Conservation (phyloP, 2,113 vertebrate species). For the Carollia perspicillata region DNA sequence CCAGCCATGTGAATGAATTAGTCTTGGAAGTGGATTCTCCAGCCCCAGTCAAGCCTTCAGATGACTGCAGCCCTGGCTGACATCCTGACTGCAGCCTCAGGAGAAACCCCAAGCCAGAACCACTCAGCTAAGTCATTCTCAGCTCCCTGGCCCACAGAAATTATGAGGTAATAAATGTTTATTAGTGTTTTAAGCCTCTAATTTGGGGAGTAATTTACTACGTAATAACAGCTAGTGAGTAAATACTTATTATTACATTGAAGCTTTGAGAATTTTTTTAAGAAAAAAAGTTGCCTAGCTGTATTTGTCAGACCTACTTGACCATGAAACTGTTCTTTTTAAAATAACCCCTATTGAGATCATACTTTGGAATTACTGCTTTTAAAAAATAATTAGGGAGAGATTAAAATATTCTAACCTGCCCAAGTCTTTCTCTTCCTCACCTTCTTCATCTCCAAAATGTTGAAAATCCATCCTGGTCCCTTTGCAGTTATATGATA, state of each 20-base stretch:
- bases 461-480: not conserved
- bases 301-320: not conserved
- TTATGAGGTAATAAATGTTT: not conserved
- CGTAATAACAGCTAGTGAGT: not conserved
- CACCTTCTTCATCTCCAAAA: not conserved
- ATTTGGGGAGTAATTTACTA: not conserved
- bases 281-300: not conserved
- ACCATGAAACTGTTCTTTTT: not conserved
- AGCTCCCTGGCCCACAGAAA: not conserved
- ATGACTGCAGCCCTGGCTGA: not conserved
- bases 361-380: not conserved
- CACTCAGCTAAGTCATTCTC: not conserved
- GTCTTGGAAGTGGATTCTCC: not conserved
- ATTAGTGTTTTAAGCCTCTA: not conserved
- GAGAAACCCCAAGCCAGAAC: not conserved
- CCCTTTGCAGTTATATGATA: not conserved
- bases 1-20: not conserved
- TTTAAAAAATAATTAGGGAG: not conserved
- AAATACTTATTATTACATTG: not conserved
- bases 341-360: not conserved
- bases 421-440: not conserved
- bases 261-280: not conserved
- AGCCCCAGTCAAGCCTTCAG: not conserved
- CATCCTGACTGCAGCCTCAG: not conserved
- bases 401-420: not conserved